These are phyloP conservation scores for Spinibarbus caldwelli DNA, from an alignment of 2,797 vertebrate genomes.

Conservation along the genomic window DNA sequence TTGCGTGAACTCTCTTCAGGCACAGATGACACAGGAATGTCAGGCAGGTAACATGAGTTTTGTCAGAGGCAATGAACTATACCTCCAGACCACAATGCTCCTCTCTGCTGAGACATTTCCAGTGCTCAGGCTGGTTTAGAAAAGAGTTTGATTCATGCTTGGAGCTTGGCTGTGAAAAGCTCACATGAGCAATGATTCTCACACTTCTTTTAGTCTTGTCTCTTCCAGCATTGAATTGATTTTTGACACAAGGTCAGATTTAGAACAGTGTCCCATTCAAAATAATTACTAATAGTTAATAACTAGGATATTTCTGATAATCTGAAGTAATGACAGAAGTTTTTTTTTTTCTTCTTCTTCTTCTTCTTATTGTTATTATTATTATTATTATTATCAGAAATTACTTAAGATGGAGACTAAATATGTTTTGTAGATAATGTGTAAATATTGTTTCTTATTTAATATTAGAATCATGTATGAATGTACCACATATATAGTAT, in stretches of 20 bases:
- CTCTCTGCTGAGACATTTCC: conserved; percentile 28
- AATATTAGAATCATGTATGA: no score
- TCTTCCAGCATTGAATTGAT: conserved; percentile 1
- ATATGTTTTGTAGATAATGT: no score
- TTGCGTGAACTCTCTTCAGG: conserved; percentile 32
- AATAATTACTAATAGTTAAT: no score
- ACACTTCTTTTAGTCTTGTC: neutral
- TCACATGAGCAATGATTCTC: neutral
- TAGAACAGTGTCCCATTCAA: neutral
- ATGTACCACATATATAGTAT: no score
- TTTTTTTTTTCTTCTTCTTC: no score
- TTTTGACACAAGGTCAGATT: neutral
- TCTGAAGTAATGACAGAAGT: no score
- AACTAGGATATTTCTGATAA: no score
- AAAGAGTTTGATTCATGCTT: neutral
- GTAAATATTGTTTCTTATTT: no score
- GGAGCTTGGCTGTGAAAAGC: neutral
- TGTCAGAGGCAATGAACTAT: conserved; percentile 79
- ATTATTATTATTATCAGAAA: no score
- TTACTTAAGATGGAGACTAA: no score
- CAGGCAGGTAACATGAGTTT: conserved; percentile 75
- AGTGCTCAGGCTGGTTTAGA: neutral
- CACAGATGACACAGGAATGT: conserved; percentile 61
- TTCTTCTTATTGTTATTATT: no score
- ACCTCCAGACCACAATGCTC: conserved; percentile 72